Percentiles rank a stretch among this genome's conserved stretches.
phyloP scores from a whole-genome alignment of 2,113 vertebrate genomes.

The Salvelinus fontinalis region DNA sequence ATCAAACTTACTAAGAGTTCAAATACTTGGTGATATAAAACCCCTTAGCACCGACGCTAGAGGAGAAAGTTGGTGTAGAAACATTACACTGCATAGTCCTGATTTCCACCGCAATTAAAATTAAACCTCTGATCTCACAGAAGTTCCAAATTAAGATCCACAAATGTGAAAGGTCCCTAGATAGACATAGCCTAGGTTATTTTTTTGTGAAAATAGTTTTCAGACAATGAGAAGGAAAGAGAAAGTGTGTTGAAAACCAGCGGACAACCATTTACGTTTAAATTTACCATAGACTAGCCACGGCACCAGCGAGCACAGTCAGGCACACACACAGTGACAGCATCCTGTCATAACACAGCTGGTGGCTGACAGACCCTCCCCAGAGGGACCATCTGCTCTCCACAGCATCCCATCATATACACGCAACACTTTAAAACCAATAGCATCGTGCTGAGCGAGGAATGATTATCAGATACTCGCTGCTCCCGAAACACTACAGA shows the following conservation, averaged over 20 bases:
- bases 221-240: too few relatives aligned
- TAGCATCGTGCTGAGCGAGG: not conserved
- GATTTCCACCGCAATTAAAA: not conserved
- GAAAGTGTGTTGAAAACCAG: not conserved
- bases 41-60: too few relatives aligned
- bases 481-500: conserved; percentile 35
- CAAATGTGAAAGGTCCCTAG: not conserved
- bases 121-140: not conserved
- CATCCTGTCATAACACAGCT: conserved; percentile 44
- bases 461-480: not conserved
- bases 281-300: not conserved
- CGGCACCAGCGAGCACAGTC: too few relatives aligned
- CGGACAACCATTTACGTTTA: not conserved
- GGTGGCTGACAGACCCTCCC: conserved; percentile 37
- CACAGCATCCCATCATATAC: conserved; percentile 37
- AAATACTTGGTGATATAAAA: too few relatives aligned
- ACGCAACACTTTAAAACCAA: not conserved
- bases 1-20: too few relatives aligned
- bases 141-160: not conserved
- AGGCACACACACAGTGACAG: conserved; percentile 19
- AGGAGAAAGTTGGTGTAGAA: not conserved
- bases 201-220: not conserved
- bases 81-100: not conserved
- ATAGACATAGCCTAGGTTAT: not conserved
- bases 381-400: conserved; percentile 16